These are phyloP conservation scores for Atethmia centrago DNA, from an alignment of 2,888 invertebrate species.

Conservation along the genomic window DNA sequence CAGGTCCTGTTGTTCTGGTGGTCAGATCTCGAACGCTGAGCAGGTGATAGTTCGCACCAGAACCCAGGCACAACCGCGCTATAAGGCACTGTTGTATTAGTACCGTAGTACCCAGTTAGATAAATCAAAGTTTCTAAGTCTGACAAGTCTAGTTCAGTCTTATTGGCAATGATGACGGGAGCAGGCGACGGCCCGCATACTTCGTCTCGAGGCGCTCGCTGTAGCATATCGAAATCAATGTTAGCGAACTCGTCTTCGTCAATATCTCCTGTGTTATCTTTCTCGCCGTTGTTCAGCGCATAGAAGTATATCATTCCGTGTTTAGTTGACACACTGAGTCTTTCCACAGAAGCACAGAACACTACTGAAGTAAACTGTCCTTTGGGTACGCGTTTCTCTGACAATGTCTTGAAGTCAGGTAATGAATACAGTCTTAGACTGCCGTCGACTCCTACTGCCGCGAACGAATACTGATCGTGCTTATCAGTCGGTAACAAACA, in stretches of 20 bases:
- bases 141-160: constrained; percentile 89
- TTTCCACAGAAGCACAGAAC: constrained; percentile 96
- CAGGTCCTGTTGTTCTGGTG: constrained; percentile 97
- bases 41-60: constrained; percentile 98
- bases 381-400: constrained; percentile 92
- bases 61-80: constrained; percentile 97
- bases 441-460: constrained; percentile 94
- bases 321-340: constrained; percentile 95
- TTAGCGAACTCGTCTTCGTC: constrained; percentile 92
- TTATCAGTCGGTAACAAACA: constrained; percentile 91
- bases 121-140: constrained; percentile 93
- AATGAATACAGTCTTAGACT: constrained; percentile 93
- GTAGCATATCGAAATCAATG: constrained; percentile 86
- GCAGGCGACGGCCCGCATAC: constrained; percentile 76
- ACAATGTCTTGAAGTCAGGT: constrained; percentile 92
- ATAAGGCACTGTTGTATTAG: constrained; percentile 91
- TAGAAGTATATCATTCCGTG: constrained; percentile 96
- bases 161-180: constrained; percentile 90
- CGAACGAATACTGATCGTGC: constrained; percentile 91
- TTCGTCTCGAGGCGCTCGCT: constrained; percentile 82
- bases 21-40: constrained; percentile 96
- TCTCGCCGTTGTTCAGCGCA: constrained; percentile 93
- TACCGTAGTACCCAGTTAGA: constrained; percentile 94
- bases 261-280: constrained; percentile 93
- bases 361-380: constrained; percentile 95